phyloP scores from a whole-genome alignment of 2,797 vertebrate species.

The Lates japonicus region DNA sequence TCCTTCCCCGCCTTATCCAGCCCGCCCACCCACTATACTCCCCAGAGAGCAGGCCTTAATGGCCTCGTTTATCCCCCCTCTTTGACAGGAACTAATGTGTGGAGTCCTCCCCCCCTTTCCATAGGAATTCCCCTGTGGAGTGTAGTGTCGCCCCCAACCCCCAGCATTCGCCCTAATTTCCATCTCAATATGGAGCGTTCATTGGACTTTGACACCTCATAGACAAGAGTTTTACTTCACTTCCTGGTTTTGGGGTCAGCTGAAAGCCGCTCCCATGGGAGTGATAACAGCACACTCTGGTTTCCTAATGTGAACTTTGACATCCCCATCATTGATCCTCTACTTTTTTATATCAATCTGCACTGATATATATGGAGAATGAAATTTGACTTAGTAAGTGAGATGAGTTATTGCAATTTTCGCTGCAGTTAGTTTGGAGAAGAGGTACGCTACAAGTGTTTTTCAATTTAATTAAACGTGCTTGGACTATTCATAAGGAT shows the following conservation, averaged over 20 bases:
- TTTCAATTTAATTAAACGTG: background rate
- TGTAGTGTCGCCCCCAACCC: slow-evolving; percentile 71
- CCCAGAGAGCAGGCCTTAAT: slow-evolving; percentile 81
- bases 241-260: slow-evolving; percentile 84
- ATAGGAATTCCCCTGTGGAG: slow-evolving; percentile 81
- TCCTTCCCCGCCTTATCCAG: slow-evolving; percentile 66
- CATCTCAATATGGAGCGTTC: slow-evolving; percentile 83
- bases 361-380: background rate
- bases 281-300: slow-evolving; percentile 65
- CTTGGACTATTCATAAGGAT: background rate
- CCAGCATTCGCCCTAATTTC: slow-evolving; percentile 79
- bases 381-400: background rate
- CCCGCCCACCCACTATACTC: slow-evolving; percentile 81
- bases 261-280: slow-evolving; percentile 74
- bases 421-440: background rate
- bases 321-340: slow-evolving; percentile 40
- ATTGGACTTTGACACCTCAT: slow-evolving; percentile 86
- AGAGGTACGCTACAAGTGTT: background rate
- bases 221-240: slow-evolving; percentile 81
- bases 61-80: slow-evolving; percentile 83
- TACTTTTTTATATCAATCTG: background rate
- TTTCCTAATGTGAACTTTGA: slow-evolving; percentile 77
- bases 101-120: slow-evolving; percentile 59
- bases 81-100: slow-evolving; percentile 84
- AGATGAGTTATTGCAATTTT: background rate